Conservation (phyloP, 2,888 invertebrate genomes). For the Agrochola lota region DNA sequence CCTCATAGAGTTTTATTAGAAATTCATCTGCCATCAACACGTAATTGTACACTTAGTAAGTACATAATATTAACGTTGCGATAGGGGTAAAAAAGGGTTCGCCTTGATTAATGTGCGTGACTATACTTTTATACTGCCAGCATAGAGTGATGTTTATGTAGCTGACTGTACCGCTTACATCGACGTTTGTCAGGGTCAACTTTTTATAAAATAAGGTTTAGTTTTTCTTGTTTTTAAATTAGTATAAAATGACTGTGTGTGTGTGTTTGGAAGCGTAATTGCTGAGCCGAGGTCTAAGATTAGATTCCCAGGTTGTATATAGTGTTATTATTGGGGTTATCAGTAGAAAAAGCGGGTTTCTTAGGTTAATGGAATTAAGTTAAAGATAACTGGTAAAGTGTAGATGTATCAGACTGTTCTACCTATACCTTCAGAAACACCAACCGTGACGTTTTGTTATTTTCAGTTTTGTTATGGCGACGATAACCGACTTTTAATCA, state of each 20-base stretch:
- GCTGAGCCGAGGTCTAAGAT: neutral
- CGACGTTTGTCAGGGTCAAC: neutral
- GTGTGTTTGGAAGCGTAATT: neutral
- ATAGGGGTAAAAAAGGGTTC: conserved; percentile 55
- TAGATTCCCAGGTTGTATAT: neutral
- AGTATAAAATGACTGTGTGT: neutral
- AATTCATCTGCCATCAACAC: conserved; percentile 28
- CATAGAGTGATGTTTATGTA: conserved; percentile 20
- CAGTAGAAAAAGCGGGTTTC: neutral
- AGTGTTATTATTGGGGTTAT: too few relatives aligned
- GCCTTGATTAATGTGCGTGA: conserved; percentile 64
- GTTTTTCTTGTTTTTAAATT: neutral
- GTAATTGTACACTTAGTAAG: conserved; percentile 39
- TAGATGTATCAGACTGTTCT: too few relatives aligned
- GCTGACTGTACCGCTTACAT: conserved; percentile 19
- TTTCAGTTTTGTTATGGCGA: too few relatives aligned
- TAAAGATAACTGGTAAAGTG: too few relatives aligned
- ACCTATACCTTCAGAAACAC: too few relatives aligned
- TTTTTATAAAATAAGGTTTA: neutral
- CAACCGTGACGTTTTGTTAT: too few relatives aligned
- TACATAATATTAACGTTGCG: conserved; percentile 8
- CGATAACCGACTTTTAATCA: too few relatives aligned
- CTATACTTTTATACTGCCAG: conserved; percentile 52
- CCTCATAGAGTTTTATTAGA: conserved; percentile 9
- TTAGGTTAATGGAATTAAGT: neutral